These are phyloP conservation scores for Gymnodraco acuticeps DNA, from an alignment of 2,797 vertebrate species.

Conservation along the genomic window DNA sequence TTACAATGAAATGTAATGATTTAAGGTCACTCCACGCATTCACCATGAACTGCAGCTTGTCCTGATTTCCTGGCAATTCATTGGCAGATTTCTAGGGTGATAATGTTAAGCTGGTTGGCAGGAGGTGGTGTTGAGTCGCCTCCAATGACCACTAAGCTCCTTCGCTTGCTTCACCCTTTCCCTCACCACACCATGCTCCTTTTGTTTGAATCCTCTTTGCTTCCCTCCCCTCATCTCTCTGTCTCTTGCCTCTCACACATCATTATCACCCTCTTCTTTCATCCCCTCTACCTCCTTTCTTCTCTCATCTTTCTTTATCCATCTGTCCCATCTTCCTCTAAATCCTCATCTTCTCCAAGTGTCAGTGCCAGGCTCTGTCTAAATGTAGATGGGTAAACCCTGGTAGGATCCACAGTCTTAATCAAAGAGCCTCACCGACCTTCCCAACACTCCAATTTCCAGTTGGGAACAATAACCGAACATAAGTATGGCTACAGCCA, in stretches of 20 bases:
- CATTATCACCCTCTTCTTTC: conserved; percentile 9
- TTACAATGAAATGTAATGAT: conserved; percentile 9
- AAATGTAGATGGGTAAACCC: conserved; percentile 64
- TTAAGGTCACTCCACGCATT: conserved; percentile 23
- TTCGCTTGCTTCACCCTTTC: conserved; percentile 29
- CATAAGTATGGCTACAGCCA: conserved; percentile 7
- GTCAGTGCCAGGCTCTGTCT: conserved; percentile 40
- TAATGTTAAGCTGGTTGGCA: conserved; percentile 61
- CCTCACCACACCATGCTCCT: background rate
- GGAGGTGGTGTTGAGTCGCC: conserved; percentile 48
- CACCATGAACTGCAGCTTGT: conserved; percentile 20
- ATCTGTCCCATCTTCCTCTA: conserved; percentile 34
- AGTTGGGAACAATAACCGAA: conserved; percentile 43
- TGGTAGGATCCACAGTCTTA: conserved; percentile 51
- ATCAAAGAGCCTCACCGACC: conserved; percentile 61
- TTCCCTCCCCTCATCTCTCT: background rate
- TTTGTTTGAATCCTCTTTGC: background rate
- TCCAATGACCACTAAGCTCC: conserved; percentile 45
- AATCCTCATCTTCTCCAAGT: conserved; percentile 26
- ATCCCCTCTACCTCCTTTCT: background rate
- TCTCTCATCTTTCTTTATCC: conserved; percentile 37
- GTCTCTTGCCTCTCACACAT: background rate
- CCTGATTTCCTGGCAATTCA: conserved; percentile 33
- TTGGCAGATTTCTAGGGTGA: conserved; percentile 51
- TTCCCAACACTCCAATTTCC: conserved; percentile 50